Percentiles rank a stretch among this genome's conserved stretches.
Evolutionary conservation across 1,140 invertebrate genomes (phyloP).

Genomic region (Thaumatotibia leucotreta): DNA sequence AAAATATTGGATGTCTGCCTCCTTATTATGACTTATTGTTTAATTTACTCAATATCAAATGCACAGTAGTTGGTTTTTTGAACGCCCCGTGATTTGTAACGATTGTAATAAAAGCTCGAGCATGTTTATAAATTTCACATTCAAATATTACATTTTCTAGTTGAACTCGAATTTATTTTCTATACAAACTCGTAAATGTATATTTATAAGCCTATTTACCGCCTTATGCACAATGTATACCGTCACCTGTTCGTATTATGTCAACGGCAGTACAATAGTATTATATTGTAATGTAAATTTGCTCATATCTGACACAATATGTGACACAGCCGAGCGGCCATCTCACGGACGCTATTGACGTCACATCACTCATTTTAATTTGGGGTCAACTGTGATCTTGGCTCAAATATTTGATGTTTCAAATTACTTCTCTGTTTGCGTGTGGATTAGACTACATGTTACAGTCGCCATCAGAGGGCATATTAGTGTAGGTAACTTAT

Average conservation of each 20-base stretch:
- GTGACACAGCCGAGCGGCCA: not conserved
- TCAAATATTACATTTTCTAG: too few relatives aligned
- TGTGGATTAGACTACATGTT: not conserved
- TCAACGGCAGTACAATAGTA: not conserved
- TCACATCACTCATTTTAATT: conserved; percentile 22
- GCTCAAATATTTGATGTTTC: conserved; percentile 13
- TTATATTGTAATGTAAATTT: conserved; percentile 10
- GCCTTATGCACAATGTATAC: not conserved
- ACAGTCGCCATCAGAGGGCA: not conserved
- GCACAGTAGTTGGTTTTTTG: too few relatives aligned
- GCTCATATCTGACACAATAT: conserved; percentile 10
- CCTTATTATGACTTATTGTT: too few relatives aligned
- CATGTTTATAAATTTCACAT: too few relatives aligned
- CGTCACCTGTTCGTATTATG: not conserved
- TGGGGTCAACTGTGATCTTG: conserved; percentile 7
- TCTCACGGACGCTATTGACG: conserved; percentile 40
- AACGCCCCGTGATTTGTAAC: too few relatives aligned
- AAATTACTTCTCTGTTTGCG: not conserved
- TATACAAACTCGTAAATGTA: not conserved
- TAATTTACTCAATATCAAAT: too few relatives aligned
- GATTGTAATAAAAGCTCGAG: too few relatives aligned
- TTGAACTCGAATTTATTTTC: not conserved
- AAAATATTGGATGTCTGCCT: too few relatives aligned
- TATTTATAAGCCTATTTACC: not conserved
- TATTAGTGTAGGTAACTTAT: too few relatives aligned